Base-by-base conservation (phyloP, 2,888 invertebrate genomes). In the Maniola hyperantus region DNA sequence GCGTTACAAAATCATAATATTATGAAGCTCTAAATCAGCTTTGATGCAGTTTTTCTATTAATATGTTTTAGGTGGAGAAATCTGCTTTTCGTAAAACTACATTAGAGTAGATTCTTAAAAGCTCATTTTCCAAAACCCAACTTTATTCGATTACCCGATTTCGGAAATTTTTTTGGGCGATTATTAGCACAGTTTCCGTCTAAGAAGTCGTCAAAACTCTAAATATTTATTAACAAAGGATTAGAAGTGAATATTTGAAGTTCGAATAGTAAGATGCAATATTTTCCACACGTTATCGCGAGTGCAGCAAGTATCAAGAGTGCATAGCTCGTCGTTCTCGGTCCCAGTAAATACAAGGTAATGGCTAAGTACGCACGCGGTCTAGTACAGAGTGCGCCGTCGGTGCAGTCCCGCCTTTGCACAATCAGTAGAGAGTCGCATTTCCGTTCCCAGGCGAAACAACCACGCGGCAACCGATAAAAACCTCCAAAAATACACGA, bases 381-480 rank as follows among this genome's bases (percentile, higher is more conserved):
- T 84, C 88, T 90, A 92, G 92, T 92, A 91, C 89, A 88, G 89
- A 83, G 87, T 87, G 92, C 89, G 88, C 87, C 88, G 89, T 84
- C 89, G 84, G 89, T 92, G 92, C 93, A 91, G 90, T 91, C 85
- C 89, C 90, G 90, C 87, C 89, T 91, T 92, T 93, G 93, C 93
- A 93, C 93, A 90, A 87, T 80, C 87, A 83, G 82, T 81, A 86
- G 89, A 86, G 85, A 87, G 91, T 88, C 91, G 89, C 91, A 88
- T 90, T 85, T 85, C 88, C 89, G 87, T 80, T 87, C 84, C 80
- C 84, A 83, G 76, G 80, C 81, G 50, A 39, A 20, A 79, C 79
- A 83, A 84, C 83, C 84, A 87, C 89, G 89, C 89, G 86, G 85
- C 87, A 84, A 88, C 87, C 87, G 85, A 83, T 84, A 82, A 87